phyloP scores from a whole-genome alignment of 2,888 invertebrate species.

The Laothoe populi region DNA sequence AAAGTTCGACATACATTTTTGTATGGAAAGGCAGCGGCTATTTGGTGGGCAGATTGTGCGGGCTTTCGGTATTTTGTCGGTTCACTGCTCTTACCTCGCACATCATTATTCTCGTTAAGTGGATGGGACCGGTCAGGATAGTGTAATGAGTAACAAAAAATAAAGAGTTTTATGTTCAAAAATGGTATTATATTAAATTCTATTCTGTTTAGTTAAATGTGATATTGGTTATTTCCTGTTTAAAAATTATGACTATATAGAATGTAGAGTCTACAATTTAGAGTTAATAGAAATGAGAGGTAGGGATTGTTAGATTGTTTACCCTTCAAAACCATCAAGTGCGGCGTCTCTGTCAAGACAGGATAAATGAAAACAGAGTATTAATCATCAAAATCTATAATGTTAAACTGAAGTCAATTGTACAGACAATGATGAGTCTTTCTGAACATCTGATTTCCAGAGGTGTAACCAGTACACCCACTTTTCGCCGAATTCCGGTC shows the following conservation, averaged over 20 bases:
- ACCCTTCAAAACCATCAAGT: too few relatives aligned
- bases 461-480: too few relatives aligned
- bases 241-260: too few relatives aligned
- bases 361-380: too few relatives aligned
- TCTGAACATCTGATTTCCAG: background rate
- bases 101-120: slow-evolving; percentile 82
- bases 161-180: slow-evolving; percentile 53
- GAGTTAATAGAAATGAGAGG: too few relatives aligned
- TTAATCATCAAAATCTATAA: background rate
- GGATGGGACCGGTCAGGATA: slow-evolving; percentile 72
- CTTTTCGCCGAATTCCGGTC: too few relatives aligned
- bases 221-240: too few relatives aligned
- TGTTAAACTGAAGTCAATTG: background rate
- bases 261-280: too few relatives aligned
- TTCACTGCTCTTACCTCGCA: slow-evolving; percentile 69
- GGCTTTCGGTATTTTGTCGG: slow-evolving; percentile 59
- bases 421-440: background rate
- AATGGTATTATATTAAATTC: slow-evolving; percentile 51
- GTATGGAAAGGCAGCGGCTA: slow-evolving; percentile 38
- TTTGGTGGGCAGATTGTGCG: slow-evolving; percentile 44
- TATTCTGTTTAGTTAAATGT: slow-evolving; percentile 3
- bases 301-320: too few relatives aligned
- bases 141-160: slow-evolving; percentile 74
- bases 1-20: slow-evolving; percentile 44
- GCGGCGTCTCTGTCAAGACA: too few relatives aligned